Conservation (phyloP, 2,888 invertebrate species). For the Fissipunctia ypsillon region DNA sequence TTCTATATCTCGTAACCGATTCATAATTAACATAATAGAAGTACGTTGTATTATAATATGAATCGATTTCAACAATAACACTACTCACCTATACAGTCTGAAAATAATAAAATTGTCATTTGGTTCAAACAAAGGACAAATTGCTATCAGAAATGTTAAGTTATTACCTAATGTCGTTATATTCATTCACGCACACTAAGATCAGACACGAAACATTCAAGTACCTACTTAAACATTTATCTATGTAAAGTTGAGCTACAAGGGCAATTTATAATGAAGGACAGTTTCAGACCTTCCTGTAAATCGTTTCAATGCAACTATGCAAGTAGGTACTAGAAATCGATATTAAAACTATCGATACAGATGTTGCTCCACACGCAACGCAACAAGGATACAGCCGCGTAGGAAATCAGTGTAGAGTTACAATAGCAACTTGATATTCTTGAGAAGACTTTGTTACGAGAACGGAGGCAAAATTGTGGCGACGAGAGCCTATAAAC, state of each 20-base stretch:
- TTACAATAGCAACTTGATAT: constrained; percentile 68
- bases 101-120: background rate
- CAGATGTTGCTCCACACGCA: constrained; percentile 43
- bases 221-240: background rate
- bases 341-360: constrained; percentile 46
- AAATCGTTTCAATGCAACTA: constrained; percentile 46
- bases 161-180: background rate
- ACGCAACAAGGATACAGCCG: constrained; percentile 49
- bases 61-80: background rate
- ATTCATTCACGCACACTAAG: background rate
- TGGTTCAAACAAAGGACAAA: constrained; percentile 15
- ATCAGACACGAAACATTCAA: background rate
- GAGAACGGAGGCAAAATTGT: constrained; percentile 41
- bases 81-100: background rate
- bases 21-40: background rate
- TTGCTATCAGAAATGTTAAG: constrained; percentile 18
- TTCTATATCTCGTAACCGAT: background rate
- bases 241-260: constrained; percentile 10
- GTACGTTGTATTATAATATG: background rate
- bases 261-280: constrained; percentile 31
- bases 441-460: constrained; percentile 65
- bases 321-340: constrained; percentile 28
- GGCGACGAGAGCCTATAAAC: constrained; percentile 39
- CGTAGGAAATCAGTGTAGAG: constrained; percentile 61
- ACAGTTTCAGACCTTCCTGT: constrained; percentile 40